A percentile compares a stretch with the other conserved stretches of the same genome.
phyloP scores from a whole-genome alignment of 2,888 invertebrate species.

The Cordilura impudica region DNA sequence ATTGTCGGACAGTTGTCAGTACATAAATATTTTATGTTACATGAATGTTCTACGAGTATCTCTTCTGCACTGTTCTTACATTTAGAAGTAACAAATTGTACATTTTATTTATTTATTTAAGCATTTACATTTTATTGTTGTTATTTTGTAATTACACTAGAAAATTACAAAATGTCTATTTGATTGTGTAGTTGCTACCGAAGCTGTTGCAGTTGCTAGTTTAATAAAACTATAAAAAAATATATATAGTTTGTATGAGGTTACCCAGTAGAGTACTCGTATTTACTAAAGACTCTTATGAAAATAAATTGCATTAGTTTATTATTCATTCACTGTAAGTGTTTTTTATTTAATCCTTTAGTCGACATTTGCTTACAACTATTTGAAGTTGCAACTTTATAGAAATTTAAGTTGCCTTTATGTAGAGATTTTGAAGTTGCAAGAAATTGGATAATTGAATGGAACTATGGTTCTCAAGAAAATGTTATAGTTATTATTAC shows the following conservation, averaged over 20 bases:
- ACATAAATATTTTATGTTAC: not conserved
- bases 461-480: no score
- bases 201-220: slow-evolving; percentile 18
- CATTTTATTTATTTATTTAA: slow-evolving; percentile 39
- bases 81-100: slow-evolving; percentile 22
- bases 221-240: slow-evolving; percentile 22
- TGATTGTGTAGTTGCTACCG: not conserved
- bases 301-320: slow-evolving; percentile 30
- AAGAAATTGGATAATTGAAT: no score
- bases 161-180: slow-evolving; percentile 24
- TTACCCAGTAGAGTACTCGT: slow-evolving; percentile 6
- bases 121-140: slow-evolving; percentile 22
- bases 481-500: no score
- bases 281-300: slow-evolving; percentile 36
- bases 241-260: slow-evolving; percentile 1
- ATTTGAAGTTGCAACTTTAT: no score
- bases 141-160: slow-evolving; percentile 44
- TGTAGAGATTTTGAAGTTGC: no score
- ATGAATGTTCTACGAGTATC: not conserved
- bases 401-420: no score
- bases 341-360: not conserved
- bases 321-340: not conserved
- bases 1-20: slow-evolving; percentile 36
- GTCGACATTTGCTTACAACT: no score
- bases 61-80: no score